Conservation (phyloP, 2,113 vertebrate genomes). For the Rhinoptilus africanus region DNA sequence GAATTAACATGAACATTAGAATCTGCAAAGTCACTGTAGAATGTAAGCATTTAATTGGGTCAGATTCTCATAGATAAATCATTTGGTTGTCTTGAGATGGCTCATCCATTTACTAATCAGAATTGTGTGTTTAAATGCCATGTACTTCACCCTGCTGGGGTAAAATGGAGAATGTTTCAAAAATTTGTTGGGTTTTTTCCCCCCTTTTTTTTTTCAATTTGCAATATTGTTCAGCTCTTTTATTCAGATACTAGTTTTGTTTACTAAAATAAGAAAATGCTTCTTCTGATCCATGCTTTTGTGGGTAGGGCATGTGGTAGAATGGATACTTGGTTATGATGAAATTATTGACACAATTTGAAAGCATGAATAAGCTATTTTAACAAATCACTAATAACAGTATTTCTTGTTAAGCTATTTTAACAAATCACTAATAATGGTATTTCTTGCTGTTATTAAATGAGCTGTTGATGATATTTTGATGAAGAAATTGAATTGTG, state of each 20-base stretch:
- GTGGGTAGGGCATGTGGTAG: neutral
- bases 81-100: neutral
- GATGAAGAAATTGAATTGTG: neutral
- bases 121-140: neutral
- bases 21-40: neutral
- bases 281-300: neutral
- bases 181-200: neutral
- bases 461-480: neutral
- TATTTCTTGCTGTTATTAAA: neutral
- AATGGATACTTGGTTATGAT: neutral
- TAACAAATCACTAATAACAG: neutral
- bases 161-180: neutral
- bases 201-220: neutral
- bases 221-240: neutral
- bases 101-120: neutral
- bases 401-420: neutral
- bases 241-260: neutral
- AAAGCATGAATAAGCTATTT: neutral
- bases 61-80: neutral
- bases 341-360: neutral
- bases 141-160: neutral
- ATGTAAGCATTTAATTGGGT: neutral
- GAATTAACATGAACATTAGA: neutral
- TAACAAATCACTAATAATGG: neutral
- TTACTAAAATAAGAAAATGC: neutral